Evolutionary conservation across 2,888 invertebrate genomes (phyloP).

Genomic region (Drosophila ustulata): DNA sequence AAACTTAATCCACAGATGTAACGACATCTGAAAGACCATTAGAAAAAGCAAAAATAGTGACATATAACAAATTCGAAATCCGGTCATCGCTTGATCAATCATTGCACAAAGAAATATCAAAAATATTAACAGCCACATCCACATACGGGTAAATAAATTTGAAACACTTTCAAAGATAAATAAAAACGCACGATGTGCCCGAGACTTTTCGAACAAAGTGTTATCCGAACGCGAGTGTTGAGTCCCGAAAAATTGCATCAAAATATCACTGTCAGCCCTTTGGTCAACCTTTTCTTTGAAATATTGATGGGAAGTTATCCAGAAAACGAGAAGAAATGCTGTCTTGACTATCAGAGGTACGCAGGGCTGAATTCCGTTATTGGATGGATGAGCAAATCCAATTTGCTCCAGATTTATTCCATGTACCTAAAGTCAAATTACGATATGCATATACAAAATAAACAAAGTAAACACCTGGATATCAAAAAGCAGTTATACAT

Average conservation of each 20-base stretch:
- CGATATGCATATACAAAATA: too few species aligned
- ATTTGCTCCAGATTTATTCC: constrained; percentile 91
- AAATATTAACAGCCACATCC: constrained; percentile 97
- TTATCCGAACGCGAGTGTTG: constrained; percentile 81
- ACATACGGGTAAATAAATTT: constrained; percentile 93
- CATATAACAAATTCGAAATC: constrained; percentile 98
- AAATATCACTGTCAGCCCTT: constrained; percentile 85
- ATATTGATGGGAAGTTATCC: constrained; percentile 96
- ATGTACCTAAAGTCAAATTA: neutral
- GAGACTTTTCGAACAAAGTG: constrained; percentile 44
- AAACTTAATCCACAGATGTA: constrained; percentile 94
- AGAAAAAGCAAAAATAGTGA: constrained; percentile 96
- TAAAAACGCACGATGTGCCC: constrained; percentile 48
- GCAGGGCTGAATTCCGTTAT: constrained; percentile 86
- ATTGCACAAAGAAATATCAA: constrained; percentile 97
- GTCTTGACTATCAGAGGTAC: constrained; percentile 92
- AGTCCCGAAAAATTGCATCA: constrained; percentile 54
- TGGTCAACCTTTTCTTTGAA: constrained; percentile 90
- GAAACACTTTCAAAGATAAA: constrained; percentile 88
- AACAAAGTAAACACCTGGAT: too few species aligned
- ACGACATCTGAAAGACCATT: constrained; percentile 96
- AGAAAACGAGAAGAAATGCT: constrained; percentile 95
- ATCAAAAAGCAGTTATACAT: too few species aligned
- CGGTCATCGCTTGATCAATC: constrained; percentile 95
- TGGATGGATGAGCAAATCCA: constrained; percentile 90